phyloP scores from a whole-genome alignment of 2,888 invertebrate genomes.

The Callyntrura guangdongensis region DNA sequence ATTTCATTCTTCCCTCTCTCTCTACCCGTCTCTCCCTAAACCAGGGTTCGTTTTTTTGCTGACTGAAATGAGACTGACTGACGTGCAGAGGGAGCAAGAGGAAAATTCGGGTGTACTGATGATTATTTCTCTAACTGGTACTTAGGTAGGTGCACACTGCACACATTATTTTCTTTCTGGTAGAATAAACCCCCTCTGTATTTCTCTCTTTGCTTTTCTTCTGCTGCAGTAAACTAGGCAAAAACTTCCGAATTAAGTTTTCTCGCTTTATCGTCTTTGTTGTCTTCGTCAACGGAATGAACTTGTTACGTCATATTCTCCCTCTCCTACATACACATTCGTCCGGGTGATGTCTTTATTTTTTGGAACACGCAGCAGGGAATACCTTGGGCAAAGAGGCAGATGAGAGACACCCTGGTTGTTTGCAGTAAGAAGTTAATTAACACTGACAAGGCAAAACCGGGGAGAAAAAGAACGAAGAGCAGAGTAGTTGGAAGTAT shows the following conservation, averaged over 20 bases:
- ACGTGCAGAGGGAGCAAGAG: slow-evolving; percentile 29
- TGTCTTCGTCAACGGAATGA: background rate
- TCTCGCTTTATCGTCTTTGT: background rate
- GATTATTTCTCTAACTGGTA: too few species aligned
- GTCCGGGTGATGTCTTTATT: background rate
- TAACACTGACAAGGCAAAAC: slow-evolving; percentile 57
- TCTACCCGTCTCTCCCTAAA: background rate
- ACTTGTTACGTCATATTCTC: background rate
- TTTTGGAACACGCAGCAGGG: background rate
- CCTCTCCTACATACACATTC: too few species aligned
- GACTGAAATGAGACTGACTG: slow-evolving; percentile 14
- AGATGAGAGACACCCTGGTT: slow-evolving; percentile 13
- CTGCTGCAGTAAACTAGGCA: slow-evolving; percentile 38
- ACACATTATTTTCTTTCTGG: slow-evolving; percentile 4
- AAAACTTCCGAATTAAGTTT: slow-evolving; percentile 59
- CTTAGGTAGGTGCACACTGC: background rate
- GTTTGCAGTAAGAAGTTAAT: slow-evolving; percentile 56
- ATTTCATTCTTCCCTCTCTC: slow-evolving; percentile 6
- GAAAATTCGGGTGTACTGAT: background rate
- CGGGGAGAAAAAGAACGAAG: slow-evolving; percentile 8
- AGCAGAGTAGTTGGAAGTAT: background rate
- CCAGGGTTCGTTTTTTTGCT: background rate
- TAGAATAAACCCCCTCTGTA: background rate
- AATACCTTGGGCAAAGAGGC: background rate
- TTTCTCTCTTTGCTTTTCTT: slow-evolving; percentile 34